Conservation (phyloP, 2,888 invertebrate genomes). For the Nineta flava region DNA sequence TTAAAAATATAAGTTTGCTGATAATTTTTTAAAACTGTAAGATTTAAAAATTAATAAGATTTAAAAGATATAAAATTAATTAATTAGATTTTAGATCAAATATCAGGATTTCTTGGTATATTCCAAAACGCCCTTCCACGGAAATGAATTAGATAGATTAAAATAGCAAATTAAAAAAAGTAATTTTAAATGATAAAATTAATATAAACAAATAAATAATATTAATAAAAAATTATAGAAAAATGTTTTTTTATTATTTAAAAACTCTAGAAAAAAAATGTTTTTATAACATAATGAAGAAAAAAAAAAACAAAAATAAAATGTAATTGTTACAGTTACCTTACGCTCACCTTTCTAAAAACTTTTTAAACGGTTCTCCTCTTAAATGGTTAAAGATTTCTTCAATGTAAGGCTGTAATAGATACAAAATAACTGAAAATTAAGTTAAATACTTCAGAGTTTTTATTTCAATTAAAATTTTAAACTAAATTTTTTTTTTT, state of each 20-base stretch:
- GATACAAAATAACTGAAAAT: conserved; percentile 13
- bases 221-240: conserved; percentile 12
- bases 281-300: conserved; percentile 1
- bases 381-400: conserved; percentile 97
- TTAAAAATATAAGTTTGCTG: no score
- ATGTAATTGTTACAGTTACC: conserved; percentile 10
- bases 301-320: conserved; percentile 8
- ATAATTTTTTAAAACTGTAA: no score
- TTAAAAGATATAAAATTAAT: no score
- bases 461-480: not conserved
- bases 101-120: no score
- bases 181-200: not conserved
- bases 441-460: not conserved
- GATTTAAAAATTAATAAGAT: no score
- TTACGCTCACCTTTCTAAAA: conserved; percentile 81
- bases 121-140: no score
- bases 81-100: no score
- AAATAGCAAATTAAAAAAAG: no score
- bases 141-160: no score
- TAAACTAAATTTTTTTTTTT: conserved; percentile 7
- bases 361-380: conserved; percentile 93
- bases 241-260: conserved; percentile 3
- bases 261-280: conserved; percentile 2
- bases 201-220: not conserved
- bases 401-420: conserved; percentile 93